phyloP scores from a whole-genome alignment of 2,113 vertebrate genomes.

The Pelecanus crispus region DNA sequence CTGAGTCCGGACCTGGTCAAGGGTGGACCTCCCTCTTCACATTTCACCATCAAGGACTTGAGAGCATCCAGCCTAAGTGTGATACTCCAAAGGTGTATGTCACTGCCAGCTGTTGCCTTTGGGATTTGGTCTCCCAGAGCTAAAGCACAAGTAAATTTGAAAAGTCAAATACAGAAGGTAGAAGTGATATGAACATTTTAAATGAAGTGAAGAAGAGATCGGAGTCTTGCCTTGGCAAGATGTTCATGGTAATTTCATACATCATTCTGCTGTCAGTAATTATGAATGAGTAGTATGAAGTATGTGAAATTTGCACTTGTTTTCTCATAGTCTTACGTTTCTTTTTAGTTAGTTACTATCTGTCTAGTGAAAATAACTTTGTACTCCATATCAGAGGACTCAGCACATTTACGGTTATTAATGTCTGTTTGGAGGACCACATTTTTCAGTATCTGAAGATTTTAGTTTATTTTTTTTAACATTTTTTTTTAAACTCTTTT shows the following conservation, averaged over 20 bases:
- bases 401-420: neutral
- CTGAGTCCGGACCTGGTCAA: fast-evolving
- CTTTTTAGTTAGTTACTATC: neutral
- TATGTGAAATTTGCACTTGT: neutral
- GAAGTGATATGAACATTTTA: neutral
- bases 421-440: neutral
- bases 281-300: neutral
- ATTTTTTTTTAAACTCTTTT: neutral
- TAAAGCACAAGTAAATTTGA: neutral
- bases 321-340: neutral
- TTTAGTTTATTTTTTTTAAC: neutral
- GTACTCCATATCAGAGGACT: neutral
- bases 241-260: neutral
- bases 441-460: neutral
- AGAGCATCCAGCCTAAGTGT: neutral
- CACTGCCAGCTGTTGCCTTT: neutral
- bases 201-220: neutral
- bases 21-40: neutral
- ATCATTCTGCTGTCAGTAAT: neutral
- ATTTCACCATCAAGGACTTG: neutral
- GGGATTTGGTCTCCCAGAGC: neutral
- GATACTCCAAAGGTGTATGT: neutral
- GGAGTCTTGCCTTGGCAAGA: neutral
- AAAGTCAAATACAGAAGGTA: neutral
- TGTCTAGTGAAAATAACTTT: neutral